Evolutionary conservation across 2,113 vertebrate genomes (phyloP), one percentile per base, ranked within the genome.

Genomic region (Dolichotis patagonum): DNA sequence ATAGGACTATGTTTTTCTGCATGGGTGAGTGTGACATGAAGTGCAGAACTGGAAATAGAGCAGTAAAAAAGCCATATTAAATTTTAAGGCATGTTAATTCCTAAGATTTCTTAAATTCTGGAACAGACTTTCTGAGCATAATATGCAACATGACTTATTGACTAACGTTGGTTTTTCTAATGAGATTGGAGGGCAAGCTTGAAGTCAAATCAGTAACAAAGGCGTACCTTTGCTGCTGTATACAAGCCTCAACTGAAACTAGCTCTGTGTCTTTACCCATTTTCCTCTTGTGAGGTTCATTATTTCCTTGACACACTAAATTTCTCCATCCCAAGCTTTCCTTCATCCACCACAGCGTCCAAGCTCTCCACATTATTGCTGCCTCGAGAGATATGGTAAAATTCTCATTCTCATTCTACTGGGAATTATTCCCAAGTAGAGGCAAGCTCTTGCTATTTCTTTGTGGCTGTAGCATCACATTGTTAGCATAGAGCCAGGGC

Each of bases 31-130:
- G 35, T 85, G 14, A 86, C 30, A 73, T 30, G 84, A 91, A 38
- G 43, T 46, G 46, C 52, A 58, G 67, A 43, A 78, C 43, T 54
- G 20, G 60, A 87, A 67, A 78, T 3, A 95, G 73, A 69, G n/a
- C 58, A 83, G 58, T 69, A 20, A 20, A 88, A 95, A 84, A 83
- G 4, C 20, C 19, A 13, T 10, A 52, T 87, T 83, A 62, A 54
- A 93, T 38, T 83, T 90, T 91, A 54, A 85, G 52, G 17, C 38
- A 96, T 83, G 9, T 90, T 84, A 35, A 87, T 78, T 77, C 92
- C 67, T 77, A 56, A 83, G 54, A 86, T 77, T 95, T 71, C 10
- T 67, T n/a, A 92, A 92, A 14, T 49, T 86, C 60, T 49, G n/a
- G 14, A 77, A 46, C 7, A 30, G 19, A 6, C 75, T 87, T 96